Evolutionary conservation across 2,888 invertebrate genomes (phyloP), one percentile per base, ranked within the genome.

Genomic region (Nasonovia ribisnigri): DNA sequence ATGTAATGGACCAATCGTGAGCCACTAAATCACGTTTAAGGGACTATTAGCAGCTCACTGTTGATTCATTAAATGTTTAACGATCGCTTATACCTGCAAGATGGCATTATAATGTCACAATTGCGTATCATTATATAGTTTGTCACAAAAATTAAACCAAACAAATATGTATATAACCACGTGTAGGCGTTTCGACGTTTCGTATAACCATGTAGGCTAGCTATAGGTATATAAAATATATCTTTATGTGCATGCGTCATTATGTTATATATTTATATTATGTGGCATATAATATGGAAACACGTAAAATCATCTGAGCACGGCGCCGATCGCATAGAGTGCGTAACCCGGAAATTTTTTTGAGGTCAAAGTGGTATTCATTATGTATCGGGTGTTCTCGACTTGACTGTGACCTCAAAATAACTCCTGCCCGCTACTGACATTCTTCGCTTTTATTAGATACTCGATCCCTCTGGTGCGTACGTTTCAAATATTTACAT

Each of bases 311-410:
- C 54, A 29, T 43, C 36, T 43, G 29, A 51, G 48, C 51, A 16
- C 46, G 48, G 77, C 42, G 51, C 42, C 54, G 42, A 88, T 91
- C 84, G 46, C 46, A 84, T 89, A 54, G 42, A 93, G 57, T 48
- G 86, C 60, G 86, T 90, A 93, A 90, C 90, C 93, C 90, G 93
- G 90, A 93, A 86, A 90, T 90, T 93, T 77, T 77, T 93, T 90
- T 90, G 46, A 93, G 93, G 93, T 93, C 93, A 93, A 90, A 60
- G 86, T 11, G 42, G 67, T 89, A 67, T 84, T 90, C 90, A 87
- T 90, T 90, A 84, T 90, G 60, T 84, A 57, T 90, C 90, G 86
- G 90, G 60, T 90, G 90, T 93, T 93, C 51, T 43, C 67, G 42
- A 77, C 92, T 92, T 36, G 93, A 84, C 77, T 84, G 57, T 86